Conservation (phyloP, 2,888 invertebrate genomes). For the Ferrisia virgata region DNA sequence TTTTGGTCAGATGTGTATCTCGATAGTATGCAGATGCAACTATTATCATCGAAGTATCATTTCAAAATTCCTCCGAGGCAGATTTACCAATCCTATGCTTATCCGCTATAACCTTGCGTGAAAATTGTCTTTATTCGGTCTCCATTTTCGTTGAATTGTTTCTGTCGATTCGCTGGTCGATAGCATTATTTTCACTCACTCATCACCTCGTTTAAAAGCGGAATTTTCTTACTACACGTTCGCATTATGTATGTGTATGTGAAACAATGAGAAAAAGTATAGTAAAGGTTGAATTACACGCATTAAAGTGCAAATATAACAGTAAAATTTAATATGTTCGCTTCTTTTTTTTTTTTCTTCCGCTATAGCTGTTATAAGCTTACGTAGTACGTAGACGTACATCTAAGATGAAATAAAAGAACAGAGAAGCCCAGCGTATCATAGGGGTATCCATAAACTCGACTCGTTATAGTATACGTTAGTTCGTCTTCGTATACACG, state of each 20-base stretch:
- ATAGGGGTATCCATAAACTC: not conserved
- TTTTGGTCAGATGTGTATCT: too few relatives aligned
- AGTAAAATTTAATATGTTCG: slow-evolving; percentile 28
- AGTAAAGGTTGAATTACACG: not conserved
- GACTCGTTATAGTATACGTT: not conserved
- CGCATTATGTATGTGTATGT: not conserved
- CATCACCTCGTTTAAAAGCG: not conserved
- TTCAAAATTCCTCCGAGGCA: too few relatives aligned
- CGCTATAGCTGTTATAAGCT: not conserved
- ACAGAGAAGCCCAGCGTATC: too few relatives aligned
- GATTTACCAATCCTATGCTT: too few relatives aligned
- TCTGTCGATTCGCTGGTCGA: too few relatives aligned
- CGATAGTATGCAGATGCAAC: too few relatives aligned
- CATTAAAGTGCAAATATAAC: slow-evolving; percentile 20
- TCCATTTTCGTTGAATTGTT: too few relatives aligned
- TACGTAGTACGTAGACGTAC: not conserved
- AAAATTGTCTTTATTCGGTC: too few relatives aligned
- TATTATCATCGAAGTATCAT: too few relatives aligned
- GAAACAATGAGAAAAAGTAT: not conserved
- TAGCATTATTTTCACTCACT: not conserved
- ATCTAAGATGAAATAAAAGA: not conserved
- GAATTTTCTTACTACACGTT: not conserved
- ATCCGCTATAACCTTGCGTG: too few relatives aligned
- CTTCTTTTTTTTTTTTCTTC: not conserved
- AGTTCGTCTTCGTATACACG: too few relatives aligned